These are phyloP conservation scores for Xyliphius kryptos DNA, from an alignment of 2,113 vertebrate genomes.

Conservation along the genomic window DNA sequence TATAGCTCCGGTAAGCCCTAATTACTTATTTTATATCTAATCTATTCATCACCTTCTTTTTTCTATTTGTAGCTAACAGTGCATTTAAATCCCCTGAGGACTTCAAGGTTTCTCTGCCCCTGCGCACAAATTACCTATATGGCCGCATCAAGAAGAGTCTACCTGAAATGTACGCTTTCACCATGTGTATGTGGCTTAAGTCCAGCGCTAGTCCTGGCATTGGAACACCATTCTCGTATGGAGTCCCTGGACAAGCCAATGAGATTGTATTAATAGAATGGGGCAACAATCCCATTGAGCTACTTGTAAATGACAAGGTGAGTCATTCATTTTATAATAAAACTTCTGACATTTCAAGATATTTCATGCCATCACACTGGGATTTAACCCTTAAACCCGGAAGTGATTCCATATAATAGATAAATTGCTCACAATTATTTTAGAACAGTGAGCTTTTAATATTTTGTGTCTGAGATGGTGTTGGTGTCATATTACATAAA, in stretches of 20 bases:
- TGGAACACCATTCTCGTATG: slow-evolving; percentile 93
- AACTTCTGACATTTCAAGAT: too few relatives aligned
- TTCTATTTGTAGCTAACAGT: slow-evolving; percentile 71
- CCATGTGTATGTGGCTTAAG: slow-evolving; percentile 95
- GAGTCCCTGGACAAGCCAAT: slow-evolving; percentile 91
- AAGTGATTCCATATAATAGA: too few relatives aligned
- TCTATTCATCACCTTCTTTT: too few relatives aligned
- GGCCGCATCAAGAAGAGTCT: slow-evolving; percentile 93
- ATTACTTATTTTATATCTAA: too few relatives aligned
- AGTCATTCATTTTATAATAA: slow-evolving; percentile 1
- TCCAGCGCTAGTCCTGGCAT: slow-evolving; percentile 87
- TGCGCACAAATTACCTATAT: slow-evolving; percentile 94
- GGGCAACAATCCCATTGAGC: slow-evolving; percentile 95
- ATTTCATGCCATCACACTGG: too few relatives aligned
- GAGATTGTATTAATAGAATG: slow-evolving; percentile 98
- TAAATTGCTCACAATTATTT: too few relatives aligned
- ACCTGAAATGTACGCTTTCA: slow-evolving; percentile 93
- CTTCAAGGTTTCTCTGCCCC: slow-evolving; percentile 89
- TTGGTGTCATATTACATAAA: too few relatives aligned
- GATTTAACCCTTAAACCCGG: too few relatives aligned
- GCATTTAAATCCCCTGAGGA: slow-evolving; percentile 93
- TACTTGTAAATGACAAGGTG: slow-evolving; percentile 96
- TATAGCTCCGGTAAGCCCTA: too few relatives aligned
- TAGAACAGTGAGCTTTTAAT: too few relatives aligned
- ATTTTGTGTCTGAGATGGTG: too few relatives aligned